A percentile compares a stretch with the other conserved stretches of the same genome.
Conservation (phyloP, 2,888 invertebrate species). For the Drosophila sordidula region DNA sequence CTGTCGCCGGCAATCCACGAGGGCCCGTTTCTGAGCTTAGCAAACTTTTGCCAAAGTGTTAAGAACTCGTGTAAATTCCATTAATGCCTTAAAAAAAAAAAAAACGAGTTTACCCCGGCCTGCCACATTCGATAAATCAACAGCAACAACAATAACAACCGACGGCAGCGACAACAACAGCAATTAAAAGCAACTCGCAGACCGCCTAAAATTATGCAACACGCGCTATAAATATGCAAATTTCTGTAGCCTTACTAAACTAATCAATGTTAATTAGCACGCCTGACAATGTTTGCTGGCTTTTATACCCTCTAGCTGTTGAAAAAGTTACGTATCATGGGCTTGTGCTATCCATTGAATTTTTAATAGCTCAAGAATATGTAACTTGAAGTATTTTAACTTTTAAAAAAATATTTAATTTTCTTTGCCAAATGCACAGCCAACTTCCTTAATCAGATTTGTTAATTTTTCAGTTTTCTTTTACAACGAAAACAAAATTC, state of each 20-base stretch:
- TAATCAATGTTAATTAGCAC: slow-evolving; percentile 74
- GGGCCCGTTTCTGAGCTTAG: slow-evolving; percentile 10
- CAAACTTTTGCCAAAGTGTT: slow-evolving; percentile 70
- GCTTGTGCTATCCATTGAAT: not conserved
- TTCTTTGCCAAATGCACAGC: no score
- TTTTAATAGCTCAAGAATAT: no score
- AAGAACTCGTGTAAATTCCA: slow-evolving; percentile 77
- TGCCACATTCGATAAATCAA: slow-evolving; percentile 65
- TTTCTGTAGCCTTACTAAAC: slow-evolving; percentile 37
- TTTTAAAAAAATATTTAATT: no score
- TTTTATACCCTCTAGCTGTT: slow-evolving; percentile 2
- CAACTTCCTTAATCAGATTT: no score
- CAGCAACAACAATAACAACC: slow-evolving; percentile 22
- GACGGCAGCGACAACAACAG: slow-evolving; percentile 17
- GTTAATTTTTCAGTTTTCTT: no score
- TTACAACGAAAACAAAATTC: no score
- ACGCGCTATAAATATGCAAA: slow-evolving; percentile 69
- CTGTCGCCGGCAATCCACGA: slow-evolving; percentile 24
- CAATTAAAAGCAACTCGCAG: slow-evolving; percentile 60
- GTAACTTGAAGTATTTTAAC: no score
- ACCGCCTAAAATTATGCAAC: slow-evolving; percentile 65
- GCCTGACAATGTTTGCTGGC: slow-evolving; percentile 44
- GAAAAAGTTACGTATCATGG: not conserved
- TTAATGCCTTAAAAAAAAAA: slow-evolving; percentile 45
- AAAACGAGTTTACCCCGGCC: slow-evolving; percentile 27